Evolutionary conservation across 2,797 vertebrate species (phyloP), one percentile per base, ranked within the genome.

Genomic region (Urocyon cinereoargenteus): DNA sequence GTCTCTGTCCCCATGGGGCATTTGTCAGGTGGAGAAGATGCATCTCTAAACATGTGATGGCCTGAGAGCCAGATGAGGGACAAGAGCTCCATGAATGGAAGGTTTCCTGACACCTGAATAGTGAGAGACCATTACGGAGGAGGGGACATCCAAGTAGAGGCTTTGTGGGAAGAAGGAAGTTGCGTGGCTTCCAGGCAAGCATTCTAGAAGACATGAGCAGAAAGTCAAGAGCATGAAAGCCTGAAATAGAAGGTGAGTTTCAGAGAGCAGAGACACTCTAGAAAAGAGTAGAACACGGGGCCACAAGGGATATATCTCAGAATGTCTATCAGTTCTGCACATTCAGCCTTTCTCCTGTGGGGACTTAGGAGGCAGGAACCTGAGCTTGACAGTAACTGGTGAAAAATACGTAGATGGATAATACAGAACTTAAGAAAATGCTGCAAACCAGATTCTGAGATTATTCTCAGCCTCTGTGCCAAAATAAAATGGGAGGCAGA

Each of bases 271-370:
- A 66, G 45, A 62, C 5, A n/a, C 14, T 28, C 9, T 3, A 22
- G 40, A n/a, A 36, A n/a, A 70, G 36, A 6, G 3, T 5, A 12
- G 61, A 53, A 64, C 9, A 70, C 3, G 53, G 3, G 2, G 9
- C 31, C 53, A 10, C 1, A 6, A 55, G n/a, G 14, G 6, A 0
- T 4, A 6, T 26, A 49, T 28, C 19, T 53, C 49, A 2, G 4
- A 53, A 49, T 8, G 40, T 49, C 40, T 28, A 36, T 24, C 51
- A 82, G 31, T 72, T 72, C 26, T 34, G 16, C 8, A 26, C 18
- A 34, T 31, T 70, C 49, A 73, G 36, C 51, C 51, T n/a, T 83
- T 59, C 78, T 66, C 26, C 18, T 51, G 10, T 16, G 2, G 15
- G 24, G 83, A 64, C 26, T 70, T 57, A 86, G 70, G 53, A 57